Evolutionary conservation across 2,888 invertebrate genomes (phyloP), one percentile per base, ranked within the genome.

Genomic region (Podotricha telesiphe): DNA sequence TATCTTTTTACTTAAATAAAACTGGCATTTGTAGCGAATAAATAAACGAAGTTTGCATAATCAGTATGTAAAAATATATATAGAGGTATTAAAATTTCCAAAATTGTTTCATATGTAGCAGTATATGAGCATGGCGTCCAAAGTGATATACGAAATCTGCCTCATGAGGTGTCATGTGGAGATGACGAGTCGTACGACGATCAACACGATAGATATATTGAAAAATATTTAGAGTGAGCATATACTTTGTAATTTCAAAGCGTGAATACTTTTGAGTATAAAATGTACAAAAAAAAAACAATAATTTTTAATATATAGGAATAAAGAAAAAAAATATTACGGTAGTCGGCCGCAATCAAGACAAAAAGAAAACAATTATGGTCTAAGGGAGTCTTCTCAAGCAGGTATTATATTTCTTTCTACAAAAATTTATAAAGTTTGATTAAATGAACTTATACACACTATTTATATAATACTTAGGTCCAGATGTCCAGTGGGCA

Each of bases 81-180:
- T 28, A 28, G 28, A 5, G 6, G 28, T 28, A 47, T 13, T 13
- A 7, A 13, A 42, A 42, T 13, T 13, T 22, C 5, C 13, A 59
- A 53, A 22, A 50, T 45, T 20, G 15, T 17, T 47, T 47, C 58
- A 61, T 48, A 48, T 17, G 17, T 15, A 78, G 83, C 78, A 11
- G 73, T 74, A 73, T 76, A 74, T 47, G 79, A 80, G 0, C 80
- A 79, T 67, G 71, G 72, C 53, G 73, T 72, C 4, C 79, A 77
- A 34, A 73, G 76, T 3, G 62, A 56, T 45, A 72, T 50, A 40
- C 72, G 70, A 8, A 63, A 65, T 65, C 11, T 55, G 28, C 74
- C 79, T 3, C 68, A 77, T 17, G 83, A 84, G 50, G 81, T 82
- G 58, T 82, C 85, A 0, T 82, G 83, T 67, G 82, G 80, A 20